A percentile compares a stretch with the other conserved stretches of the same genome.
Evolutionary conservation across 2,888 invertebrate genomes (phyloP).

Genomic region (Halocaridina rubra): DNA sequence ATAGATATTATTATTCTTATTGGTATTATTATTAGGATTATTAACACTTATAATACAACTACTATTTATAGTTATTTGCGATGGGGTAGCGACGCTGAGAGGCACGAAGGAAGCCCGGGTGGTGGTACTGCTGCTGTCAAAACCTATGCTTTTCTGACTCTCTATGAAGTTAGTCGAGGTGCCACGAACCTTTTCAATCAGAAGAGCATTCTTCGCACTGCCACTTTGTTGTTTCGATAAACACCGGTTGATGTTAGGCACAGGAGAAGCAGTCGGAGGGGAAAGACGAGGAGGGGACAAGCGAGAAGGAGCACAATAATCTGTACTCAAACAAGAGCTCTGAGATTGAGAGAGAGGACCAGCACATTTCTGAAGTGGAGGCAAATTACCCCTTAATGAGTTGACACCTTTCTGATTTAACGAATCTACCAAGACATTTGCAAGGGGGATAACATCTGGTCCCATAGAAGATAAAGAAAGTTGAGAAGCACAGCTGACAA

Average conservation of each 20-base stretch:
- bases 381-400: constrained; percentile 18
- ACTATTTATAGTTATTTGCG: constrained; percentile 42
- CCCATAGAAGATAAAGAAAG: constrained; percentile 24
- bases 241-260: constrained; percentile 39
- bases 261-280: constrained; percentile 13
- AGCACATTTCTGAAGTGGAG: constrained; percentile 36
- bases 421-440: constrained; percentile 22
- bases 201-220: constrained; percentile 48
- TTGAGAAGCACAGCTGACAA: background rate
- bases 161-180: constrained; percentile 32
- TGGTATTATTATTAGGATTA: constrained; percentile 47
- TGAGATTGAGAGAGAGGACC: background rate
- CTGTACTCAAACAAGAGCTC: background rate
- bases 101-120: constrained; percentile 26
- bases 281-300: constrained; percentile 5
- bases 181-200: constrained; percentile 49
- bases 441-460: constrained; percentile 28
- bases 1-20: constrained; percentile 41
- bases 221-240: constrained; percentile 29
- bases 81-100: constrained; percentile 7
- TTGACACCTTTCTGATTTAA: constrained; percentile 16
- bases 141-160: constrained; percentile 19
- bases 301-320: constrained; percentile 22
- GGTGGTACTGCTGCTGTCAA: constrained; percentile 11
- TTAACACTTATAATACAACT: constrained; percentile 53